A percentile compares a stretch with the other conserved stretches of the same genome.
Conservation (phyloP, 2,888 invertebrate genomes). For the Crepidodera aurea region DNA sequence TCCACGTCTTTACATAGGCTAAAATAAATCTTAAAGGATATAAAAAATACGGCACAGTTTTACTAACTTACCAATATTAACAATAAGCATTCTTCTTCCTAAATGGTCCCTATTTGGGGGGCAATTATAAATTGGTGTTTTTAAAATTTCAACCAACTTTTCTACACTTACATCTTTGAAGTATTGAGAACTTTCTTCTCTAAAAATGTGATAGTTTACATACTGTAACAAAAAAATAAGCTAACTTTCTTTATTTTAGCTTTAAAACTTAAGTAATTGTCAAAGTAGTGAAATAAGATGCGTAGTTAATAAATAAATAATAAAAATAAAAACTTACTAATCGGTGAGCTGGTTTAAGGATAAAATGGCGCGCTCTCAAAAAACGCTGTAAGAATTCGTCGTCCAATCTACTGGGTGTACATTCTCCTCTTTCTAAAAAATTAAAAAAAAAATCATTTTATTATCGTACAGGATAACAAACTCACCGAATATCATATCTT, state of each 20-base stretch:
- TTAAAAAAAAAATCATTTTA: too few relatives aligned
- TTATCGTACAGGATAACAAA: not conserved
- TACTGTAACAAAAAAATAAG: slow-evolving; percentile 68
- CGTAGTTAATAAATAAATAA: not conserved
- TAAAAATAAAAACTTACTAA: slow-evolving; percentile 66
- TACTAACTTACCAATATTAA: slow-evolving; percentile 70
- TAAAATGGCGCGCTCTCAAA: slow-evolving; percentile 75
- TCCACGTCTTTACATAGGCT: too few relatives aligned
- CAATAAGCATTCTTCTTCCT: slow-evolving; percentile 74
- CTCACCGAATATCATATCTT: slow-evolving; percentile 75
- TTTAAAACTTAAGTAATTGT: too few relatives aligned
- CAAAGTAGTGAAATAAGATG: too few relatives aligned
- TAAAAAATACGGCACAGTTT: too few relatives aligned
- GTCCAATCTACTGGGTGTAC: slow-evolving; percentile 75
- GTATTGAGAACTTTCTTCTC: slow-evolving; percentile 71
- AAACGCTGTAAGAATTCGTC: slow-evolving; percentile 76
- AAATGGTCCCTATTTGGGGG: slow-evolving; percentile 76
- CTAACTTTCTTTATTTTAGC: too few relatives aligned
- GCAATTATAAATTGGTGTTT: slow-evolving; percentile 70
- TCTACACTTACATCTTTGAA: slow-evolving; percentile 72
- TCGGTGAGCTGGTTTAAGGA: slow-evolving; percentile 73
- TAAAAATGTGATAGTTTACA: slow-evolving; percentile 76
- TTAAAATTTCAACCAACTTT: slow-evolving; percentile 70
- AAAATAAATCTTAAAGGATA: too few relatives aligned
- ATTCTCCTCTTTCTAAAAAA: slow-evolving; percentile 77